Evolutionary conservation across 2,113 vertebrate genomes (phyloP).

Genomic region (Monarcha castaneiventris): DNA sequence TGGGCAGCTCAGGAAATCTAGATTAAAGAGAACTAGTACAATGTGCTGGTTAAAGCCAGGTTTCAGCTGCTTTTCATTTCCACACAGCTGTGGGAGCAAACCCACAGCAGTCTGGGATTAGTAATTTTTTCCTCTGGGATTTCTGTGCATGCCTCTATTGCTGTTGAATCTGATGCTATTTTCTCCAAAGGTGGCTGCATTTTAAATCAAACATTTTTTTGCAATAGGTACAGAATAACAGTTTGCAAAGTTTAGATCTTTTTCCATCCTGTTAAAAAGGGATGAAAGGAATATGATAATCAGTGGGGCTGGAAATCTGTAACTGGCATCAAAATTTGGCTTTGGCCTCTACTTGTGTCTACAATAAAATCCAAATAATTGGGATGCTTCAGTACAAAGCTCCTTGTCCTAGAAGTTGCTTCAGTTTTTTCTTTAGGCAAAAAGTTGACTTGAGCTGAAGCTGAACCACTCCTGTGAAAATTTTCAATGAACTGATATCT

Average conservation of each 20-base stretch:
- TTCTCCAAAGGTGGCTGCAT: neutral
- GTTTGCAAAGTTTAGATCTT: neutral
- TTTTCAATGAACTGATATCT: neutral
- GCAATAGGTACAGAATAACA: neutral
- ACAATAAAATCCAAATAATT: neutral
- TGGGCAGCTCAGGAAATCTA: neutral
- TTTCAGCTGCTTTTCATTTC: neutral
- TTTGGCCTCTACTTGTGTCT: neutral
- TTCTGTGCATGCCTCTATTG: neutral
- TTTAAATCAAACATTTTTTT: neutral
- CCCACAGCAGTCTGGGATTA: neutral
- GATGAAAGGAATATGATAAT: neutral
- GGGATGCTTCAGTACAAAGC: neutral
- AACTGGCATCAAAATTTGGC: neutral
- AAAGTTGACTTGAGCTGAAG: neutral
- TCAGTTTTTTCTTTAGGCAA: neutral
- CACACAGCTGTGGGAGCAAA: neutral
- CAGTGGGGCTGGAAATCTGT: neutral
- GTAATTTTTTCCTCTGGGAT: neutral
- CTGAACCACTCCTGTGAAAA: neutral
- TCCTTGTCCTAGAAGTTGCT: neutral
- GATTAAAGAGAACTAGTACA: neutral
- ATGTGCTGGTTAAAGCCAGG: neutral
- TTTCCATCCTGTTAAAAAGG: neutral
- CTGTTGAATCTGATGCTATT: neutral